Evolutionary conservation across 2,888 invertebrate genomes (phyloP).

Genomic region (Leptinotarsa haldemani): DNA sequence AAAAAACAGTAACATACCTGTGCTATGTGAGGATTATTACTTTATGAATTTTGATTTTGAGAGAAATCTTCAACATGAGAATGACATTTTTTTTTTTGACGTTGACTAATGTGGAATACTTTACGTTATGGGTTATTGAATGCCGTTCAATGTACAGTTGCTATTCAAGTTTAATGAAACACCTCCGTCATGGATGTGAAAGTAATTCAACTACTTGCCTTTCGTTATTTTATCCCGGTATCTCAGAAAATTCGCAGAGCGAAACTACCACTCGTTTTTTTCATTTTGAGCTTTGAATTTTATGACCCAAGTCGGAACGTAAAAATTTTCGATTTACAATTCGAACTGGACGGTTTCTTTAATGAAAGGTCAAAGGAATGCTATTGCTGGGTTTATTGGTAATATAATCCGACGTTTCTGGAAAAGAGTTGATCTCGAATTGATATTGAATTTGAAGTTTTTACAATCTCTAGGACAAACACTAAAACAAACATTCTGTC

Average conservation of each 20-base stretch:
- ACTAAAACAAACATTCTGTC: too few species aligned
- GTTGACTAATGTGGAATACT: too few species aligned
- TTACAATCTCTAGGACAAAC: too few species aligned
- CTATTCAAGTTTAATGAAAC: neutral
- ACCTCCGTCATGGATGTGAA: neutral
- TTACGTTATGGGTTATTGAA: too few species aligned
- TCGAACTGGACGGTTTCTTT: neutral
- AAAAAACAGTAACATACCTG: too few species aligned
- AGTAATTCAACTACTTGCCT: neutral
- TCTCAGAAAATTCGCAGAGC: neutral
- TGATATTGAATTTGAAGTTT: neutral
- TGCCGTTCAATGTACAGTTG: too few species aligned
- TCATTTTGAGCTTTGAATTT: neutral
- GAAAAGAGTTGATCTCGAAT: neutral
- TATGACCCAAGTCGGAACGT: neutral
- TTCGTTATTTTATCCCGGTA: neutral
- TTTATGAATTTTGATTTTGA: too few species aligned
- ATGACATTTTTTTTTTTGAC: too few species aligned
- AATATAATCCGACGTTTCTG: neutral
- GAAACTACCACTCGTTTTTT: neutral
- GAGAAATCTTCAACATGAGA: too few species aligned
- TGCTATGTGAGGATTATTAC: too few species aligned
- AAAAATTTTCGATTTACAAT: neutral
- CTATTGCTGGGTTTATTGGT: neutral
- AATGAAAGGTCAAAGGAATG: neutral